phyloP scores from a whole-genome alignment of 2,888 invertebrate species.

The Emmelina monodactyla region DNA sequence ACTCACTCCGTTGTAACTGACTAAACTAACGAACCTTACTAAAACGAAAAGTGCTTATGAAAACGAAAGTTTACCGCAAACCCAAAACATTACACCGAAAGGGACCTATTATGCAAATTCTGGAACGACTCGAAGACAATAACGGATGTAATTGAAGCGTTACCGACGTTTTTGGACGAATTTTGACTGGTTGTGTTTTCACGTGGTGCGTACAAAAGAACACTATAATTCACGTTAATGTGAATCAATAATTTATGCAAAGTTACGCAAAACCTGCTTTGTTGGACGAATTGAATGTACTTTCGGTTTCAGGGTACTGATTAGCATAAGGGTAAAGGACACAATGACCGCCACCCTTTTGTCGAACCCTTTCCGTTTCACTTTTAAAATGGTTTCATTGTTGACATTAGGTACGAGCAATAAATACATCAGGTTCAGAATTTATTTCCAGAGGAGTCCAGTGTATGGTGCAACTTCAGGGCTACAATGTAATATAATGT shows the following conservation, averaged over 20 bases:
- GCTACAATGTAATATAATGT: conserved; percentile 42
- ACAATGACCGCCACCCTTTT: conserved; percentile 52
- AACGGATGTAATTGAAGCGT: conserved; percentile 23
- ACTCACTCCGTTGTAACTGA: conserved; percentile 16
- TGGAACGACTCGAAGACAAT: conserved; percentile 33
- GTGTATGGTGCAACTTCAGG: no score
- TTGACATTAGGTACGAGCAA: conserved; percentile 54
- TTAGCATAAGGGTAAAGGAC: conserved; percentile 52
- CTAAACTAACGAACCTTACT: conserved; percentile 1
- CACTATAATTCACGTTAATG: conserved; percentile 49
- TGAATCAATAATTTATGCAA: conserved; percentile 58
- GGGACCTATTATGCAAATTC: conserved; percentile 44
- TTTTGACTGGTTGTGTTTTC: conserved; percentile 32
- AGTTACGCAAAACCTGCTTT: conserved; percentile 40
- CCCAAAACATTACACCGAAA: conserved; percentile 48
- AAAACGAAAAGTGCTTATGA: conserved; percentile 18
- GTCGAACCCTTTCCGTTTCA: conserved; percentile 54
- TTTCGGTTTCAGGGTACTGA: conserved; percentile 61
- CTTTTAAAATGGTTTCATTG: conserved; percentile 55
- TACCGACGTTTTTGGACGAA: conserved; percentile 27
- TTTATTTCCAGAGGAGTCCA: no score
- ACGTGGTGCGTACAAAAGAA: conserved; percentile 38
- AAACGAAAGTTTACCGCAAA: conserved; percentile 56
- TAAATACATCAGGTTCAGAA: conserved; percentile 61
- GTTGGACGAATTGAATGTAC: conserved; percentile 38